Evolutionary conservation across 2,888 invertebrate species (phyloP), one percentile per base, ranked within the genome.

Genomic region (Yponomeuta sedellus): DNA sequence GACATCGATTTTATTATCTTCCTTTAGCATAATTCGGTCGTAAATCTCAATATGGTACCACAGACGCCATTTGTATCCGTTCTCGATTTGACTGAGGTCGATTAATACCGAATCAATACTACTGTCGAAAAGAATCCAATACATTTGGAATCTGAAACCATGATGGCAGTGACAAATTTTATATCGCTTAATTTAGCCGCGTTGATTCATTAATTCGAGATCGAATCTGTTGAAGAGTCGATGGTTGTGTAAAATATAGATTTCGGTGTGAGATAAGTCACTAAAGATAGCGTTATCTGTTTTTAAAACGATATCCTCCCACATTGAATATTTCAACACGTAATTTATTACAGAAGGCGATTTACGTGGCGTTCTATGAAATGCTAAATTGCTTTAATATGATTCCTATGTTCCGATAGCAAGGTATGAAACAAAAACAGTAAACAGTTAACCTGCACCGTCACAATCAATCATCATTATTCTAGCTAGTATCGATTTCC

Each of bases 1-100:
- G 79, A 80, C 82, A 78, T 78, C 78, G 73, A 73, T 66, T 75
- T 71, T 79, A 77, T 78, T 78, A 83, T 78, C 78, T 74, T 74
- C 20, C 39, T 64, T 78, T 77, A 78, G 73, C 72, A 71, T 83
- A 83, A 82, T 79, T 79, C 75, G 74, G 72, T 75, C 78, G 78
- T 88, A 84, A 86, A 88, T 88, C 82, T 75, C 66, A 25, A 67
- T 40, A 22, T 62, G 68, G 71, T 71, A 69, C 34, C 34, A 34
- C 72, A 71, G 70, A 72, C 71, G 77, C 77, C 77, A 75, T 75
- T 77, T 77, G 77, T 77, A 77, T 70, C 72, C 75, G 75, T 75
- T 77, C 71, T 68, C 73, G 74, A 76, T 74, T 72, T 73, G 73
- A 73, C 72, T 72, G 66, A 61, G 75, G 80, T 81, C 82, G 77